phyloP scores from a whole-genome alignment of 64 coral and sea anemone genomes.

The Stichodactyla helianthus region DNA sequence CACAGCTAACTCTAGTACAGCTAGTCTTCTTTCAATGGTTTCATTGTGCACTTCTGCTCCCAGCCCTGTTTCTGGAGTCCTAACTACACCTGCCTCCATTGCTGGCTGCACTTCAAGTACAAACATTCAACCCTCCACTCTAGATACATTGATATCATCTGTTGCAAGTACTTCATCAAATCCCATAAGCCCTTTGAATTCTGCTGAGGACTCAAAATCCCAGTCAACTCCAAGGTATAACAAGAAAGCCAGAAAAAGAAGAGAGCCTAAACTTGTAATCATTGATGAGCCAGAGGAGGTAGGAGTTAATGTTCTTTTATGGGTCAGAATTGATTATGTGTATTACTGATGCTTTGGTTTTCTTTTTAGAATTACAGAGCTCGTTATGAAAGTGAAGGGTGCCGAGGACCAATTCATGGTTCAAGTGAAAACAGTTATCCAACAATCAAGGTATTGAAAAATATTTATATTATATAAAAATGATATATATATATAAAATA shows the following conservation, averaged over 20 bases:
- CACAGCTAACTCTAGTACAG: background rate
- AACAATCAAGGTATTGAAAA: constrained; percentile 73
- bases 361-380: constrained; percentile 93
- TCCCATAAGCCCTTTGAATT: background rate
- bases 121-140: background rate
- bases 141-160: background rate
- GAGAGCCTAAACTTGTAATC: constrained; percentile 68
- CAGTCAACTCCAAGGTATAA: background rate
- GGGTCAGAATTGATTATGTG: background rate
- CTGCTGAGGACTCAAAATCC: background rate
- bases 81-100: background rate
- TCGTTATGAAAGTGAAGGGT: constrained; percentile 99
- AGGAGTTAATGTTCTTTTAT: background rate
- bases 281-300: constrained; percentile 93
- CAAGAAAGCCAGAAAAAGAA: constrained; percentile 12
- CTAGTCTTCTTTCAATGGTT: constrained; percentile 2
- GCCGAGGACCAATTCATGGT: constrained; percentile 96
- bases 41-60: background rate
- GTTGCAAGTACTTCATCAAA: background rate
- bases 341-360: background rate
- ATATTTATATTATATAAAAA: background rate
- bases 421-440: constrained; percentile 80
- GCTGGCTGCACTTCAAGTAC: background rate
- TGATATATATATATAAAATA: background rate
- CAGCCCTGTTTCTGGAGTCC: background rate